Percentiles rank a stretch among this genome's conserved stretches.
Evolutionary conservation across 1,140 invertebrate species (phyloP).

Genomic region (Drosophila tropicalis): DNA sequence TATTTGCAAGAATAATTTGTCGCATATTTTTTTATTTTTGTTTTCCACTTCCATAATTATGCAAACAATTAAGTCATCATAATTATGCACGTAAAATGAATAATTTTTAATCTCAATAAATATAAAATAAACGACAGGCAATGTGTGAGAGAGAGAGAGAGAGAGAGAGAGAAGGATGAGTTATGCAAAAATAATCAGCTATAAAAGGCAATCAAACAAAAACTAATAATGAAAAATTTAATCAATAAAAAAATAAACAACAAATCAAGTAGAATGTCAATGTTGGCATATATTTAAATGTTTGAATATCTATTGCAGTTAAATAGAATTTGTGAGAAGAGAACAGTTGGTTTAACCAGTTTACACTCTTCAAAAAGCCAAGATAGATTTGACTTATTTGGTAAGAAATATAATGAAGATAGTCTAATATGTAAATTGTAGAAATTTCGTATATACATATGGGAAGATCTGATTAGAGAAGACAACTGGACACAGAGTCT

Average conservation of each 20-base stretch:
- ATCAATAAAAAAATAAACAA: background rate
- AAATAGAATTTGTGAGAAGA: background rate
- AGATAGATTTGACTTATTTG: too few species aligned
- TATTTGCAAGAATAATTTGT: conserved; percentile 1
- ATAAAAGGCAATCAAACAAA: background rate
- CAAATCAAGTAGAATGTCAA: conserved; percentile 3
- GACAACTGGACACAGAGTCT: too few species aligned
- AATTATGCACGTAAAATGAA: background rate
- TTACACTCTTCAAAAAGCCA: too few species aligned
- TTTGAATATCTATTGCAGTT: conserved; percentile 23
- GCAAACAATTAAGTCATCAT: conserved; percentile 6
- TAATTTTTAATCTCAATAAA: conserved; percentile 1
- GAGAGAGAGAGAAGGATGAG: background rate
- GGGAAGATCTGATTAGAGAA: too few species aligned
- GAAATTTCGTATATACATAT: too few species aligned
- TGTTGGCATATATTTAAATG: conserved; percentile 39
- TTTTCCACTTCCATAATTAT: background rate
- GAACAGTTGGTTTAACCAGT: too few species aligned
- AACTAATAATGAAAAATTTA: background rate
- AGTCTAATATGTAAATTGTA: too few species aligned
- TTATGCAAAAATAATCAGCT: background rate
- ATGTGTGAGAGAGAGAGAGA: too few species aligned
- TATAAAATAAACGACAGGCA: background rate
- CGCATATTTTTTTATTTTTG: background rate
- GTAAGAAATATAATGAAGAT: too few species aligned